Conservation (phyloP, 2,888 invertebrate species). For the Megastigmus dorsalis region DNA sequence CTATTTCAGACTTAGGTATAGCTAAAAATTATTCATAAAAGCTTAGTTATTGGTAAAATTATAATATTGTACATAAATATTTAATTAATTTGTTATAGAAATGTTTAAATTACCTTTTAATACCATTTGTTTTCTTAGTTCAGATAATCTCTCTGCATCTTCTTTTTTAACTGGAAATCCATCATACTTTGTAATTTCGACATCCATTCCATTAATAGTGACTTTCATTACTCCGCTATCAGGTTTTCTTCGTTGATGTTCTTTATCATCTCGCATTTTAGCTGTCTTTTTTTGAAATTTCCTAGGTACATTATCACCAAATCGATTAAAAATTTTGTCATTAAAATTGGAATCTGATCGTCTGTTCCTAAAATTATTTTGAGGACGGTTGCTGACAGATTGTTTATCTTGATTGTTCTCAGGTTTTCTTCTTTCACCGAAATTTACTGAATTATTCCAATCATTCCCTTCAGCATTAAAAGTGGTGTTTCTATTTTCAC, state of each 20-base stretch:
- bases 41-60: constrained; percentile 26
- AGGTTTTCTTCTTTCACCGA: constrained; percentile 21
- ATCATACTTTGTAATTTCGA: constrained; percentile 80
- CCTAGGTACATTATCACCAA: constrained; percentile 52
- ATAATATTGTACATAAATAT: not conserved
- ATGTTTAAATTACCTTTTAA: constrained; percentile 77
- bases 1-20: constrained; percentile 81
- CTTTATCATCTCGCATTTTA: constrained; percentile 74
- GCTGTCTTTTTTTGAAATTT: constrained; percentile 70
- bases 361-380: constrained; percentile 9
- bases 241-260: constrained; percentile 72
- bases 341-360: not conserved
- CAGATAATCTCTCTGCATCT: constrained; percentile 80
- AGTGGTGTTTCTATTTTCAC: constrained; percentile 33
- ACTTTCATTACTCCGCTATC: constrained; percentile 74
- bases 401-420: constrained; percentile 14
- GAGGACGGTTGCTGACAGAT: not conserved
- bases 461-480: constrained; percentile 60
- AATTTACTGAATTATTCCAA: constrained; percentile 55
- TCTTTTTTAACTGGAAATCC: constrained; percentile 84
- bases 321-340: constrained; percentile 28
- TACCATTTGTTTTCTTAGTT: constrained; percentile 80
- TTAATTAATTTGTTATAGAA: too few relatives aligned
- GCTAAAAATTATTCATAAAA: constrained; percentile 59
- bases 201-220: constrained; percentile 80